Evolutionary conservation across 1,140 invertebrate genomes (phyloP).

Genomic region (Trypoxylus dichotomus): DNA sequence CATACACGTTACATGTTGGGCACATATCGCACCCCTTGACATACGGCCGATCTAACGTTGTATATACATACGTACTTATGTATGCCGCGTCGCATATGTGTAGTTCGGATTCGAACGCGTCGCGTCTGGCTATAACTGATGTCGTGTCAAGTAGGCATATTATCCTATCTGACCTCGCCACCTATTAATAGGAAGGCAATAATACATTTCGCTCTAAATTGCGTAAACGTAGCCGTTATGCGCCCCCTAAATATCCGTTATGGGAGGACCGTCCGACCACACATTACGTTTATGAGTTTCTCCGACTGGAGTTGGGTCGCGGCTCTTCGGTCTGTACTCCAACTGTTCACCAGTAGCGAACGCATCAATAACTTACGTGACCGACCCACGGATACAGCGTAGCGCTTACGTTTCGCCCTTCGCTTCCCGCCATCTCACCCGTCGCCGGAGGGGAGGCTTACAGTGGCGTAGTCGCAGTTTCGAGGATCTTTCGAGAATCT

Average conservation of each 20-base stretch:
- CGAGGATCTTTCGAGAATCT: no score
- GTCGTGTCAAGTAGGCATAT: conserved; percentile 5
- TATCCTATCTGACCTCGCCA: neutral
- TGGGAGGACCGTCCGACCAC: neutral
- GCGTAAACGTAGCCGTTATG: neutral
- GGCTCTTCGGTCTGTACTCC: neutral
- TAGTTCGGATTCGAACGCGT: no score
- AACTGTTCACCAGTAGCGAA: neutral
- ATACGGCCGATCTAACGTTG: no score
- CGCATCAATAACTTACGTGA: neutral
- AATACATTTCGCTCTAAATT: neutral
- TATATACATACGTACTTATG: no score
- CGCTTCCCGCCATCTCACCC: no score
- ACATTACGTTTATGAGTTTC: conserved; percentile 3
- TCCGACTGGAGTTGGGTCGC: neutral
- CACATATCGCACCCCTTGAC: no score
- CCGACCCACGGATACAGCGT: neutral
- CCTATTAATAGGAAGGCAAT: neutral
- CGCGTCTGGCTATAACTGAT: neutral
- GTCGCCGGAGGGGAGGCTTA: no score
- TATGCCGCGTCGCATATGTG: no score
- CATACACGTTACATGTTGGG: no score
- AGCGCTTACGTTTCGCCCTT: no score
- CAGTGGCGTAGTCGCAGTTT: no score
- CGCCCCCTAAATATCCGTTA: neutral